Conservation (phyloP, 2,888 invertebrate genomes). For the Monopis laevigella region DNA sequence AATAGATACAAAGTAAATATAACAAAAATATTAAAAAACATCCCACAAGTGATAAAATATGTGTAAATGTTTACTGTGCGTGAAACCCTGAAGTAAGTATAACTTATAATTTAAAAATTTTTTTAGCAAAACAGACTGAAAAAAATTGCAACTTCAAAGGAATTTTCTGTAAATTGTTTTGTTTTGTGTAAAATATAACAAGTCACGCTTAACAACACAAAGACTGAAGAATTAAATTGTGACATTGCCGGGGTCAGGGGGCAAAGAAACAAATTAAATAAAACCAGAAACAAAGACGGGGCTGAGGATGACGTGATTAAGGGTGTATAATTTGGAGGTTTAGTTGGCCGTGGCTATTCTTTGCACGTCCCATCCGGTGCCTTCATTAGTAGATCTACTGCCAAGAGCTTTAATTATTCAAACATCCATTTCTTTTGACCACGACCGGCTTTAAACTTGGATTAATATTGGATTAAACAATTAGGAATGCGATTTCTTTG, state of each 20-base stretch:
- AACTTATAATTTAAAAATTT: too few species aligned
- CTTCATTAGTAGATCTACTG: slow-evolving; percentile 10
- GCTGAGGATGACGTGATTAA: slow-evolving; percentile 11
- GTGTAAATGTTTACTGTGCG: too few species aligned
- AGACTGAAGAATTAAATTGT: slow-evolving; percentile 9
- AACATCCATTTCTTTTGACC: slow-evolving; percentile 11
- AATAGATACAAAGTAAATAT: too few species aligned
- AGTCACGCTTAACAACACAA: slow-evolving; percentile 6
- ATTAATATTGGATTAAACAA: slow-evolving; percentile 9
- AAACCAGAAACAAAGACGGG: slow-evolving; percentile 9
- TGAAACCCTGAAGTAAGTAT: too few species aligned
- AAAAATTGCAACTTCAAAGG: too few species aligned
- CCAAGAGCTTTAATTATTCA: slow-evolving; percentile 11
- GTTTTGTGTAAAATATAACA: too few species aligned
- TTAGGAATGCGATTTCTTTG: too few species aligned
- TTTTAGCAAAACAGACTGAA: too few species aligned
- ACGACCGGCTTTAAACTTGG: slow-evolving; percentile 10
- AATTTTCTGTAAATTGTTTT: too few species aligned
- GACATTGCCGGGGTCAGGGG: slow-evolving; percentile 6
- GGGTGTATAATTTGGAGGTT: slow-evolving; percentile 10
- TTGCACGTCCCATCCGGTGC: slow-evolving; percentile 10
- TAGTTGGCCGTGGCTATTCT: slow-evolving; percentile 9
- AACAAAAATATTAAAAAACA: too few species aligned
- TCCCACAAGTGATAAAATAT: too few species aligned
- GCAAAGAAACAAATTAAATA: slow-evolving; percentile 12